A percentile compares a stretch with the other conserved stretches of the same genome.
Evolutionary conservation across 2,888 invertebrate species (phyloP).

Genomic region (Apamea crenata): DNA sequence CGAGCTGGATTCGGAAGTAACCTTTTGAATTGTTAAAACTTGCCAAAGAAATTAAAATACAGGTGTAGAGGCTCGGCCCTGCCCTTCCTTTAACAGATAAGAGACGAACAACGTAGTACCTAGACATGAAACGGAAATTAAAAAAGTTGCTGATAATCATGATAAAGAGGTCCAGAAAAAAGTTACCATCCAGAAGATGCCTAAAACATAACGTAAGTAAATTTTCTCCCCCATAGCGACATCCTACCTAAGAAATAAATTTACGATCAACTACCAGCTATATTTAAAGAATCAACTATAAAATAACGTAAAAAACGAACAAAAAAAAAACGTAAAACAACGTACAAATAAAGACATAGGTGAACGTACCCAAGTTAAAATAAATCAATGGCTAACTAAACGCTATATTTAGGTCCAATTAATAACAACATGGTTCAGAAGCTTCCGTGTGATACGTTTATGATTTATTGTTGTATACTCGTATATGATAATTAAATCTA

Average conservation of each 20-base stretch:
- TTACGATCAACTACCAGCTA: conserved; percentile 28
- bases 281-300: conserved; percentile 53
- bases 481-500: conserved; percentile 51
- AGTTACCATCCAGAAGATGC: background rate
- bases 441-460: conserved; percentile 59
- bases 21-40: background rate
- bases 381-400: conserved; percentile 65
- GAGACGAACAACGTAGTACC: background rate
- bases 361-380: conserved; percentile 64
- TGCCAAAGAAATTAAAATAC: background rate
- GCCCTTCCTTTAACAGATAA: background rate
- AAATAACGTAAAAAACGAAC: too few relatives aligned
- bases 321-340: too few relatives aligned
- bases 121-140: background rate
- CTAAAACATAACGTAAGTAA: conserved; percentile 9
- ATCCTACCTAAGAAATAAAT: conserved; percentile 31
- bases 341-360: conserved; percentile 57
- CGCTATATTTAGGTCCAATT: conserved; percentile 65
- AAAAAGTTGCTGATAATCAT: background rate
- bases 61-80: too few relatives aligned
- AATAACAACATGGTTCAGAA: conserved; percentile 52
- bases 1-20: background rate
- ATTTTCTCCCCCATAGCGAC: conserved; percentile 12
- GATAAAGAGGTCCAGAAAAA: background rate
- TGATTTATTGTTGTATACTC: conserved; percentile 53